Evolutionary conservation across 1,140 invertebrate species (phyloP), one percentile per base, ranked within the genome.

Genomic region (Chymomyza costata): DNA sequence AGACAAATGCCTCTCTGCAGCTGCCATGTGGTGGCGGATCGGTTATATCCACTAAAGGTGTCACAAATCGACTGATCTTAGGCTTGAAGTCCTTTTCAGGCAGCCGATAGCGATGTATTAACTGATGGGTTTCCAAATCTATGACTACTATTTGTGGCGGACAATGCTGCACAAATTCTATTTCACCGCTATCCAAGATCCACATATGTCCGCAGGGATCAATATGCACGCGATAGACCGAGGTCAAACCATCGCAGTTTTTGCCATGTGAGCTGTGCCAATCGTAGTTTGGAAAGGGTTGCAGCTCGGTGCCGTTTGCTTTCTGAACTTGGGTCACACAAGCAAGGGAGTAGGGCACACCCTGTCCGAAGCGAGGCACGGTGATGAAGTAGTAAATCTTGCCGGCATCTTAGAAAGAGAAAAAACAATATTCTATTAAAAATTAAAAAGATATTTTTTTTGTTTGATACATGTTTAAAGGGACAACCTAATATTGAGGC

Each of bases 1-100:
- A 94, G 7, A 92, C 91, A 52, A 88, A 92, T 0, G 91, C 89
- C 31, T 92, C 85, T 0, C 63, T 30, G 65, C 93, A 93, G n/a
- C 87, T 83, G 0, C 82, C 68, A 6, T 63, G 48, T 0, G 58
- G 80, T 6, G 54, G 48, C 0, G 69, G 63, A 48, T 78, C 73
- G 2, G 31, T 13, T 2, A 70, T 50, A 25, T 78, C 70, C 0
- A 61, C 52, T 0, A 88, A 52, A 11, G 81, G 76, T 6, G 86
- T 88, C 2, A 86, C 74, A n/a, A 89, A 86, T 1, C 90, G 71
- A 0, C 89, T 88, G 2, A 87, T 69, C 0, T 81, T 68, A 0
- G 52, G 55, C 48, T 62, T 86, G 41, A 50, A 87, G 8, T 86
- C 84, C 14, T 84, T 58, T 0, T 58, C 28, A 0, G 90, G 90